Percentiles rank a stretch among this genome's conserved stretches.
Conservation (phyloP, 2,113 vertebrate genomes). For the Blennius ocellaris region DNA sequence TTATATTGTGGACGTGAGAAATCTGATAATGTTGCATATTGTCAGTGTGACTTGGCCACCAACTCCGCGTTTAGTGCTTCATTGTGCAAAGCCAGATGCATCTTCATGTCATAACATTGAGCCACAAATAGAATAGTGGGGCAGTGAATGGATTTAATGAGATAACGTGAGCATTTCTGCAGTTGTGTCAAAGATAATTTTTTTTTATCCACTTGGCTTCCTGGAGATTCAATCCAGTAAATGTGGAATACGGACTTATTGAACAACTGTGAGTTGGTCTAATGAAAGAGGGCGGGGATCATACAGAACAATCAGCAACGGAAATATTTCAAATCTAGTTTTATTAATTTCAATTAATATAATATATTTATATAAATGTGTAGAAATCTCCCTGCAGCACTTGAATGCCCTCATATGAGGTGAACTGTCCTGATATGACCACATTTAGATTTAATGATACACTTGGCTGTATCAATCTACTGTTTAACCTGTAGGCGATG, state of each 20-base stretch:
- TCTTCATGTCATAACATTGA: constrained; percentile 56
- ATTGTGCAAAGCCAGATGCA: constrained; percentile 38
- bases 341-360: no score
- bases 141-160: constrained; percentile 71
- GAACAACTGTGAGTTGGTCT: constrained; percentile 49
- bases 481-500: no score
- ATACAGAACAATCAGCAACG: constrained; percentile 71
- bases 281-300: constrained; percentile 49
- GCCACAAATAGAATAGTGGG: constrained; percentile 21
- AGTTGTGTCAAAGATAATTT: constrained; percentile 54
- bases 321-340: constrained; percentile 69
- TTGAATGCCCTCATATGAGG: no score
- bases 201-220: not conserved
- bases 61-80: constrained; percentile 14
- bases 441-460: no score
- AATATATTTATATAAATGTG: no score
- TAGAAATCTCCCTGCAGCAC: no score
- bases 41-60: no score
- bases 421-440: no score
- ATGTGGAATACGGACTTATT: constrained; percentile 46
- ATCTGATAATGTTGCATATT: no score
- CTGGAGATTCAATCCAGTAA: constrained; percentile 40
- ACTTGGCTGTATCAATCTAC: no score
- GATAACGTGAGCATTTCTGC: constrained; percentile 43
- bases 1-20: no score